Base-by-base conservation (phyloP, 2,888 invertebrate species). In the Amphipoea oculea region DNA sequence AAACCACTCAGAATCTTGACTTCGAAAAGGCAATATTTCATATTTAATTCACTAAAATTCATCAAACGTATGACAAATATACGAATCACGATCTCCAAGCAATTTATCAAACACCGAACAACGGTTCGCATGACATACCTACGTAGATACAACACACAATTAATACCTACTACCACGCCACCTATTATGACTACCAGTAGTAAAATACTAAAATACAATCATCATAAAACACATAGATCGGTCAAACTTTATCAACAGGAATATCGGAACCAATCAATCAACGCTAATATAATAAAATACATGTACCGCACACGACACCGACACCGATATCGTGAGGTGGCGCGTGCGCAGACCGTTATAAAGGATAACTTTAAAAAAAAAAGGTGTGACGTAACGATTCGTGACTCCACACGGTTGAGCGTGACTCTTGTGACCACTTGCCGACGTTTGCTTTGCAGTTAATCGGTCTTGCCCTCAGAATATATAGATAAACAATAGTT, bases 391-490 rank as follows among this genome's bases (percentile, higher is more conserved):
- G 93, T 93, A 90, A 93, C 84, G 67, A 79, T 84, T 93, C 93
- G 93, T 93, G 93, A 93, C 93, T 90, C 89, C 89, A 89, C 86
- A 89, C 86, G 76, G 81, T 62, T 74, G 85, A 87, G 89, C 92
- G 92, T 93, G 92, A 93, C 92, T 92, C 82, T 90, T 89, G 91
- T 93, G 92, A 91, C 92, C 93, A 92, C 86, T 86, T 85, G 85
- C 84, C 77, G 86, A 82, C 86, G 85, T 82, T 86, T 90, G 87
- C 84, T 85, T 84, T 83, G 80, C 72, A 78, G 79, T 83, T 88
- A 90, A 90, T 88, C 88, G 88, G 84, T 87, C 81, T 74, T 89
- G 88, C 86, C 89, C 88, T 88, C 88, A 88, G 81, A 84, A 83
- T 81, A 42, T 83, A 76, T 79, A 81, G 75, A 87, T 88, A 89